phyloP scores from a whole-genome alignment of 2,113 vertebrate genomes.

The Scomber scombrus region DNA sequence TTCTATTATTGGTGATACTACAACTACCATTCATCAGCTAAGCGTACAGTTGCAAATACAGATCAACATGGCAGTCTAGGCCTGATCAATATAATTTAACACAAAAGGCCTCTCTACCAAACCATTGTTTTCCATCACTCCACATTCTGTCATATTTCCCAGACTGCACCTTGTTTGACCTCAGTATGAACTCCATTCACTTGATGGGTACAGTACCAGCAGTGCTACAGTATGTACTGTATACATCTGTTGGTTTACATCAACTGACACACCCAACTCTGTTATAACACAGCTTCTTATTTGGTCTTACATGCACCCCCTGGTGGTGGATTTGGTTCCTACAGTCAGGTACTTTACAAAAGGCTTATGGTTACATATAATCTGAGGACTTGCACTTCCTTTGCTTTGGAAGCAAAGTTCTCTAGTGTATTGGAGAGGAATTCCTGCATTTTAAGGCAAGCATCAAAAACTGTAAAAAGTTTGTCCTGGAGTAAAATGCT shows the following conservation, averaged over 20 bases:
- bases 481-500: background rate
- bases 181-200: conserved; percentile 32
- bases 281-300: conserved; percentile 12
- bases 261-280: conserved; percentile 36
- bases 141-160: background rate
- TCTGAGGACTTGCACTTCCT: background rate
- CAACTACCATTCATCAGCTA: background rate
- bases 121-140: background rate
- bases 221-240: conserved; percentile 31
- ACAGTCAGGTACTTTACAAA: background rate
- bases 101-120: background rate
- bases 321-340: conserved; percentile 30
- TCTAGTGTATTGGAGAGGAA: background rate
- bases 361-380: too few species aligned
- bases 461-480: background rate
- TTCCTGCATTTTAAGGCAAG: background rate
- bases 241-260: conserved; percentile 40
- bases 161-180: conserved; percentile 10
- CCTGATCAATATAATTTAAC: background rate
- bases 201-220: conserved; percentile 28
- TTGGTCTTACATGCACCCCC: background rate
- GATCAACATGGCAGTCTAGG: background rate
- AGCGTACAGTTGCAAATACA: background rate
- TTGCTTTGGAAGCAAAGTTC: background rate
- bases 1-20: background rate